Conservation (phyloP, 2,797 vertebrate genomes). For the Geotrypetes seraphini region DNA sequence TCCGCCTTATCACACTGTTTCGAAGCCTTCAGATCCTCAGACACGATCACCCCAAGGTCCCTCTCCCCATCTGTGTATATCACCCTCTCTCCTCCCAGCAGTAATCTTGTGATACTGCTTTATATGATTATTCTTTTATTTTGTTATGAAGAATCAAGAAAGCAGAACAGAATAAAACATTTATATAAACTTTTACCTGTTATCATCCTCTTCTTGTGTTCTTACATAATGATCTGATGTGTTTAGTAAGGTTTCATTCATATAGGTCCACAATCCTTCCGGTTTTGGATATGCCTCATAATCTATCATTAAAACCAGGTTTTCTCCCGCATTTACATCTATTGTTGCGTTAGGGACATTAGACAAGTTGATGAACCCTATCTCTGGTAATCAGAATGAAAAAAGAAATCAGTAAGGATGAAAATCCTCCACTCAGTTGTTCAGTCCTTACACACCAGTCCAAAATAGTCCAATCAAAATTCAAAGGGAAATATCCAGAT, state of each 20-base stretch:
- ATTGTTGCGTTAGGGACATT: conserved; percentile 64
- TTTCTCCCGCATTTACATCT: conserved; percentile 79
- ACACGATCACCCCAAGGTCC: no score
- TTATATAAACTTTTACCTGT: conserved; percentile 71
- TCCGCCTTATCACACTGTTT: no score
- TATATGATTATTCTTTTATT: no score
- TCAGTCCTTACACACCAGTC: not conserved
- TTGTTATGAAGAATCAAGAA: no score
- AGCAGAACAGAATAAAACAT: no score
- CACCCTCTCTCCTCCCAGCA: no score
- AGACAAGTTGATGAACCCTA: conserved; percentile 75
- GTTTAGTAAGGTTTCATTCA: conserved; percentile 66
- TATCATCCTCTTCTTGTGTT: conserved; percentile 54
- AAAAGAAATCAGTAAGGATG: not conserved
- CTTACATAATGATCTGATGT: conserved; percentile 80
- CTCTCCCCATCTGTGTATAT: no score
- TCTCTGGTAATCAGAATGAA: conserved; percentile 52
- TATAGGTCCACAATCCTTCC: conserved; percentile 71
- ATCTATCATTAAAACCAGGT: conserved; percentile 66
- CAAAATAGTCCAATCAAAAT: no score
- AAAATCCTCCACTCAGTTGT: not conserved
- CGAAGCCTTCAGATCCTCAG: no score
- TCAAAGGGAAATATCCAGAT: no score
- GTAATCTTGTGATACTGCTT: no score
- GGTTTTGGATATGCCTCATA: conserved; percentile 83